Evolutionary conservation across 2,797 vertebrate species (phyloP).

Genomic region (Crocodylus rhombifer): DNA sequence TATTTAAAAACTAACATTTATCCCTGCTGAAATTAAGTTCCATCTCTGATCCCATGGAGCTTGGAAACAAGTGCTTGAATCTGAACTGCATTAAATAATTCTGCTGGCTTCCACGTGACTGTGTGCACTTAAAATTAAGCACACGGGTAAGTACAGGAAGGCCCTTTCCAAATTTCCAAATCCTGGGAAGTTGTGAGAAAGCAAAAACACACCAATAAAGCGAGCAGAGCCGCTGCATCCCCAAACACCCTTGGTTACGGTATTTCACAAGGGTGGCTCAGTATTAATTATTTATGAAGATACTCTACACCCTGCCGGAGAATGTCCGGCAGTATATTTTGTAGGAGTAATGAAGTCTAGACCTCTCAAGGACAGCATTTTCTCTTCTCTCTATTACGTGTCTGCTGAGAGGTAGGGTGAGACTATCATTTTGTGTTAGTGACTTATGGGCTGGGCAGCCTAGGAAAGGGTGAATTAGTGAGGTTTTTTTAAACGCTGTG

Average conservation of each 20-base stretch:
- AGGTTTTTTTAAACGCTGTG: not conserved
- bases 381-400: not conserved
- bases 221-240: not conserved
- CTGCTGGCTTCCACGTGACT: too few species aligned
- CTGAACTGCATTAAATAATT: accelerated
- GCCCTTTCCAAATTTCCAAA: not conserved
- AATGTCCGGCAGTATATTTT: not conserved
- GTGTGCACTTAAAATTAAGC: too few species aligned
- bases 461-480: not conserved
- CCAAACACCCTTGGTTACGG: not conserved
- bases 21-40: accelerated
- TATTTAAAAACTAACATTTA: not conserved
- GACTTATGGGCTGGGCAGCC: not conserved
- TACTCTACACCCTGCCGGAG: not conserved
- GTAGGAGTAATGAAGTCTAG: not conserved
- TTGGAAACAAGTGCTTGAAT: not conserved
- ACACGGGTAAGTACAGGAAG: not conserved
- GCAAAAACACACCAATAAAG: accelerated
- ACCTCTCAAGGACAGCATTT: constrained; percentile 10
- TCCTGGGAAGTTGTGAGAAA: not conserved
- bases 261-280: constrained; percentile 12
- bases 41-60: not conserved
- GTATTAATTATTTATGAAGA: constrained; percentile 16
- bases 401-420: not conserved
- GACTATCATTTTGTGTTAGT: not conserved